A percentile compares a stretch with the other conserved stretches of the same genome.
These are phyloP conservation scores for Leptocoma aspasia DNA, from an alignment of 2,113 vertebrate genomes.

Conservation along the genomic window DNA sequence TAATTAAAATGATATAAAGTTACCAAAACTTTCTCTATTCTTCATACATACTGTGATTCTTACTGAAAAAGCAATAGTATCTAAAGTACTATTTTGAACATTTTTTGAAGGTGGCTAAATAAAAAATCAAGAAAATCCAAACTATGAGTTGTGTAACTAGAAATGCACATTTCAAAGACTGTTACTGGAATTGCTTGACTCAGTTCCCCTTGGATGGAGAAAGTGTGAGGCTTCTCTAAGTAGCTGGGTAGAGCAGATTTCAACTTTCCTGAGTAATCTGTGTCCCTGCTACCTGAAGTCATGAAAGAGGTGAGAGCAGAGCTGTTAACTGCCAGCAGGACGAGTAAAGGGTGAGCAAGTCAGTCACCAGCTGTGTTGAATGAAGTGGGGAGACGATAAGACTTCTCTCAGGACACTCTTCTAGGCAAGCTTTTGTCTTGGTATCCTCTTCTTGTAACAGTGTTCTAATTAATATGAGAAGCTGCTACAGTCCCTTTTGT, in stretches of 20 bases:
- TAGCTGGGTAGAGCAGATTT: background rate
- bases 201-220: background rate
- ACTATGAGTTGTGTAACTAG: background rate
- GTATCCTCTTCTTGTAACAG: background rate
- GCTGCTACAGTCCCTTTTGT: background rate
- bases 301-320: background rate
- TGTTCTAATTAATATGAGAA: background rate
- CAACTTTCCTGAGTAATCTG: background rate
- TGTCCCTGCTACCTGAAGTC: background rate
- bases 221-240: background rate
- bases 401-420: background rate
- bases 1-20: background rate
- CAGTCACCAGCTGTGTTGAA: background rate
- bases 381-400: background rate
- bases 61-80: background rate
- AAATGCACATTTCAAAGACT: background rate
- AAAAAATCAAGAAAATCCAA: background rate
- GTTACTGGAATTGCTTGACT: background rate
- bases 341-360: background rate
- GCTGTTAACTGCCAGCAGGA: background rate
- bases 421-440: background rate
- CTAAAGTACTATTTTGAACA: background rate
- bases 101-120: background rate
- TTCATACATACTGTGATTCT: background rate
- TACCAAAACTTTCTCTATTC: background rate